phyloP scores from a whole-genome alignment of 2,113 vertebrate genomes.

The Campylorhamphus procurvoides region DNA sequence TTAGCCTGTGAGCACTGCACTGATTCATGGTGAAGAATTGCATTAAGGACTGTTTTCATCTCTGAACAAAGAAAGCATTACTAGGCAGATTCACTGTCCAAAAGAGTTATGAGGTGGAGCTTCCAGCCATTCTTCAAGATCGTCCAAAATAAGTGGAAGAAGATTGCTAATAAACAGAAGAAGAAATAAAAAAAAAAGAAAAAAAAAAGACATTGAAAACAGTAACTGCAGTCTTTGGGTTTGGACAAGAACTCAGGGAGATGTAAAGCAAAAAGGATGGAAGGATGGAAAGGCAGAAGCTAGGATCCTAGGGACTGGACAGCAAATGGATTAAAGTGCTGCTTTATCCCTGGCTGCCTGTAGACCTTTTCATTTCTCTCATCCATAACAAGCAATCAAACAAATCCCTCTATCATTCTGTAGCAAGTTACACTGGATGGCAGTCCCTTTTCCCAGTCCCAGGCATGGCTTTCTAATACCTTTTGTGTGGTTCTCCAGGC shows the following conservation, averaged over 20 bases:
- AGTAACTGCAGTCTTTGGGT: neutral
- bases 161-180: neutral
- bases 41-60: neutral
- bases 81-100: neutral
- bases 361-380: neutral
- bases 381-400: neutral
- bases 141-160: neutral
- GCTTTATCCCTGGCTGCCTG: neutral
- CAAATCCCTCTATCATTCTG: neutral
- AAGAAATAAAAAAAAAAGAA: neutral
- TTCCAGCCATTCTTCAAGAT: neutral
- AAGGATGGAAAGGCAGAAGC: neutral
- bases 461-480: neutral
- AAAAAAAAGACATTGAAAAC: neutral
- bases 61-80: neutral
- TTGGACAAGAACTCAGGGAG: neutral
- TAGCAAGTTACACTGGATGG: neutral
- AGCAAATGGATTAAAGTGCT: neutral
- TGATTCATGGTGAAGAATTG: neutral
- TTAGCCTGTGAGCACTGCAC: neutral
- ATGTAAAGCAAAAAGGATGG: neutral
- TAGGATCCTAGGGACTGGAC: neutral
- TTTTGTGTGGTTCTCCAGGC: neutral
- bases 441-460: neutral
- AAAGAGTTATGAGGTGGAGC: neutral